A percentile compares a stretch with the other conserved stretches of the same genome.
phyloP scores from a whole-genome alignment of 1,140 invertebrate species.

The Leptinotarsa defecta region DNA sequence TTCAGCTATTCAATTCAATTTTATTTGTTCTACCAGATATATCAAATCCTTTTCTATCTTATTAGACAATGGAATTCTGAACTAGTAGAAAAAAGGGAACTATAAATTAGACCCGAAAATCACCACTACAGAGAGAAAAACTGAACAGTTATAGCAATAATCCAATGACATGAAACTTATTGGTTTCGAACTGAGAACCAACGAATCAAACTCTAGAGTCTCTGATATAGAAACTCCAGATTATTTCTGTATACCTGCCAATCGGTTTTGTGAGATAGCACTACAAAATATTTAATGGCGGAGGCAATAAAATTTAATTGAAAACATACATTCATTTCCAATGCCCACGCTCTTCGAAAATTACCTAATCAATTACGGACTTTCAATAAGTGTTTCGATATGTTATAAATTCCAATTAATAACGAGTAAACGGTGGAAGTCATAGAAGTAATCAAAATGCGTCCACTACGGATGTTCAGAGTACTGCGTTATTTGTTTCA shows the following conservation, averaged over 20 bases:
- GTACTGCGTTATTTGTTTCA: too few species aligned
- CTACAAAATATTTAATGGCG: not conserved
- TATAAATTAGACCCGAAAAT: too few species aligned
- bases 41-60: too few species aligned
- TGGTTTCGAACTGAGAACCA: too few species aligned
- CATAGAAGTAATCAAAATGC: not conserved
- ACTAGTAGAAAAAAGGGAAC: too few species aligned
- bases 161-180: too few species aligned
- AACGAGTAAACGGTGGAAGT: not conserved
- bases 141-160: too few species aligned
- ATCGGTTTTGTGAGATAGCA: not conserved
- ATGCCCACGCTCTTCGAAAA: slow-evolving; percentile 4
- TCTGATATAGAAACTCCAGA: not conserved
- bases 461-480: not conserved
- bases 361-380: slow-evolving; percentile 2
- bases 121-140: too few species aligned
- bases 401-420: slow-evolving; percentile 2
- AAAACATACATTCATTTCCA: slow-evolving; percentile 6
- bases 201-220: too few species aligned
- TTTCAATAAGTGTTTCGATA: slow-evolving; percentile 6
- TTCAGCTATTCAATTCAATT: too few species aligned
- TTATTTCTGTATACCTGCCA: not conserved
- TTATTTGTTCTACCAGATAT: too few species aligned
- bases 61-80: too few species aligned
- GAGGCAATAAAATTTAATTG: slow-evolving; percentile 6